These are phyloP conservation scores for Spodoptera frugiperda DNA, from an alignment of 1,140 invertebrate genomes.

Conservation along the genomic window DNA sequence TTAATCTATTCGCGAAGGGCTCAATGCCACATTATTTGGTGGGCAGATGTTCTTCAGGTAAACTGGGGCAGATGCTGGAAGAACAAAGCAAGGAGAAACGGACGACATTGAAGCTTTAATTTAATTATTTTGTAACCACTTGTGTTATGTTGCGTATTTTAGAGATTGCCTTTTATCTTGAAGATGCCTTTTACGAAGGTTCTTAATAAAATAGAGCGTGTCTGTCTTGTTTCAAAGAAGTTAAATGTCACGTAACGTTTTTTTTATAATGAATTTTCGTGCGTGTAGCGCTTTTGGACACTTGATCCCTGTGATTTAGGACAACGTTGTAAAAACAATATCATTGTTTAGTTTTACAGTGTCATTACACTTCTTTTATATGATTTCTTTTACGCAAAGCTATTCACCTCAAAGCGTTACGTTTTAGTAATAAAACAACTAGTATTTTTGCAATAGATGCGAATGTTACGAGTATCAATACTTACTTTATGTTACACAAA, in stretches of 20 bases:
- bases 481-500: no score
- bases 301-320: not conserved
- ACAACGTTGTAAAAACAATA: no score
- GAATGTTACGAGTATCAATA: no score
- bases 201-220: constrained; percentile 17
- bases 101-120: constrained; percentile 72
- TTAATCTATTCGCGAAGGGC: constrained; percentile 73
- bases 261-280: not conserved
- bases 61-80: constrained; percentile 75
- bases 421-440: no score
- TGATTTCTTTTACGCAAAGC: no score
- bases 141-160: constrained; percentile 37
- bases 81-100: constrained; percentile 57
- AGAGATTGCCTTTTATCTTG: constrained; percentile 23
- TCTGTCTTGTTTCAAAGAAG: not conserved
- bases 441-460: no score
- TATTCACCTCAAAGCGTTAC: no score
- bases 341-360: no score
- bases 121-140: constrained; percentile 66
- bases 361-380: no score
- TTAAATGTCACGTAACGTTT: constrained; percentile 16
- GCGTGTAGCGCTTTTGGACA: not conserved
- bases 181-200: constrained; percentile 1
- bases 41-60: constrained; percentile 78
- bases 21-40: constrained; percentile 57